Evolutionary conservation across 53 echinoderm and acorn worm species (phyloP), one percentile per base, ranked within the genome.

Genomic region (Echinometra lucunter): DNA sequence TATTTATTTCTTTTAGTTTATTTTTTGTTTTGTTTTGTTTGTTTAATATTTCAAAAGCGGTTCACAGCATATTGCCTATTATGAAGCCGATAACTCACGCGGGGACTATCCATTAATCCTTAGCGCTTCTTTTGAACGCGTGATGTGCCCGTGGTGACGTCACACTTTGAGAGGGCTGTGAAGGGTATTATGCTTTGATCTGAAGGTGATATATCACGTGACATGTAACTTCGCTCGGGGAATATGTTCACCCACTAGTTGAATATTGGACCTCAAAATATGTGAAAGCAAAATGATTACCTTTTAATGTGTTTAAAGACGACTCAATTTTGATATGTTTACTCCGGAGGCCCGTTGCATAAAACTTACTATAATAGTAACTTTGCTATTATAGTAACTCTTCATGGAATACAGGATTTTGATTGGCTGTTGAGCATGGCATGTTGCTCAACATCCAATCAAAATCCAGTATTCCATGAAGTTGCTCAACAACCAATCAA

Each of bases 191-290:
- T 32, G n/a, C 35, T 72, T 35, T 35, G 72, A 72, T 35, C 72
- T 72, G 72, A 72, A 72, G 72, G 72, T 72, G 72, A 32, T 10
- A 72, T 10, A 72, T 34, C 72, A 72, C 72, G 32, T 72, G 72
- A 72, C 72, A n/a, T 72, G 35, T 32, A 5, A n/a, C 70, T 70
- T 70, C 10, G 2, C 12, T 34, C 70, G 11, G 34, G 34, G 16
- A 72, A 34, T 13, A 35, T 72, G 72, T 72, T 72, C 34, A 72
- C 72, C 28, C 28, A 72, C 15, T 72, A 72, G 72, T 10, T 72
- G 72, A 32, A 32, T 32, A 72, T 35, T 72, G 15, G 7, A 35
- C 72, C 2, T 72, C 34, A 25, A 25, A 72, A 72, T 25, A 25
- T 25, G 23, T 19, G 19, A n/a, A 23, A 60, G 21, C 34, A 32